Evolutionary conservation across 2,113 vertebrate species (phyloP), one percentile per base, ranked within the genome.

Genomic region (Haliaeetus leucogaster): DNA sequence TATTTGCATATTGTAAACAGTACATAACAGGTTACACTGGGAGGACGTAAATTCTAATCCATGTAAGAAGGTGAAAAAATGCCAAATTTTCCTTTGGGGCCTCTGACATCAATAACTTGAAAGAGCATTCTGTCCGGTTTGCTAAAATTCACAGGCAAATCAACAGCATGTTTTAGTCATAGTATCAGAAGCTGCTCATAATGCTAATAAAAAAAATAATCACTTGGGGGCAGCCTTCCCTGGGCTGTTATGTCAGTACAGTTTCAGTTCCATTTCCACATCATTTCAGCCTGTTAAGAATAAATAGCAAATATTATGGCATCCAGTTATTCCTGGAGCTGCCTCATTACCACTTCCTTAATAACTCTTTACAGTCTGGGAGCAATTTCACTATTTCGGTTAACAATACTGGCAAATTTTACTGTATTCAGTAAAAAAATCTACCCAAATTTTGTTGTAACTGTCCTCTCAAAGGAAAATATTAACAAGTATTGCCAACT

Each of bases 1-100:
- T 83, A 53, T 93, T 89, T 96, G 43, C 94, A 80, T 53, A 1
- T 72, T 95, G 89, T 68, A 91, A 91, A 93, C 9, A 7, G 83
- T 27, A 43, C 23, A 20, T 36, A 59, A 59, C 32, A 56, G 61
- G 72, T 78, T 78, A n/a, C 1, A 0, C 65, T 0, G 2, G 40
- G 83, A 91, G 68, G 23, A 86, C 16, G 61, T 84, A 34, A 89
- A 13, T 25, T 68, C 21, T 91, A 86, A 86, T 87, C 56, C 27
- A 4, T 32, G 32, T 76, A 61, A 84, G 81, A 90, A 88, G 48
- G 70, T 73, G 36, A 82, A 91, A 91, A 95, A 97, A 79, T 32
- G 40, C 3, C 65, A 79, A 0, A 23, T 87, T 92, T 87, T 87
- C 73, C 83, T 48, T 2, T 89, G 81, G 20, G 77, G 23, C 43